phyloP scores from a whole-genome alignment of 2,888 invertebrate genomes.

The Lycaena phlaeas region DNA sequence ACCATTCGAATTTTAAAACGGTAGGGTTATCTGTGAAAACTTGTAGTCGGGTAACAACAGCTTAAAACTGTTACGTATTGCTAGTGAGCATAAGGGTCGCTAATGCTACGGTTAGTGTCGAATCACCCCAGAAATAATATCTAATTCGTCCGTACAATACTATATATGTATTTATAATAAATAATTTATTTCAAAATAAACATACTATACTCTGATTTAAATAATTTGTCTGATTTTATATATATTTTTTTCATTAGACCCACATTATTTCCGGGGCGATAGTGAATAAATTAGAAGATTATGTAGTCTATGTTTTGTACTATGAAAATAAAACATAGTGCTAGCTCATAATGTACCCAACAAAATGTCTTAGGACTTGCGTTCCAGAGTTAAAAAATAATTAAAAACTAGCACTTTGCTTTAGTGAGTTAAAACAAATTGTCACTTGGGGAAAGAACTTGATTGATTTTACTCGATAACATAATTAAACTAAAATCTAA shows the following conservation, averaged over 20 bases:
- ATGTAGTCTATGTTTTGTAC: slow-evolving; percentile 64
- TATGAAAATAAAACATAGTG: slow-evolving; percentile 52
- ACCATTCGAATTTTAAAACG: no score
- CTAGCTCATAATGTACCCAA: slow-evolving; percentile 19
- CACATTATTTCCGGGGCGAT: slow-evolving; percentile 44
- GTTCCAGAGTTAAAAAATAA: not conserved
- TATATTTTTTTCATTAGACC: slow-evolving; percentile 36
- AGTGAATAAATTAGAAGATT: slow-evolving; percentile 35
- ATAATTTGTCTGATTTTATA: slow-evolving; percentile 55
- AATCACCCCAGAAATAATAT: slow-evolving; percentile 32
- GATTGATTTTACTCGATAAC: slow-evolving; percentile 54
- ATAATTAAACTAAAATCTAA: slow-evolving; percentile 44
- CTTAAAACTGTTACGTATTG: no score
- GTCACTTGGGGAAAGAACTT: slow-evolving; percentile 44
- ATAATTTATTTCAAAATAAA: slow-evolving; percentile 57
- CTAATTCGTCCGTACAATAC: slow-evolving; percentile 44
- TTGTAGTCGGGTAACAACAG: no score
- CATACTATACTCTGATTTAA: slow-evolving; percentile 48
- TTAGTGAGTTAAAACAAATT: slow-evolving; percentile 21
- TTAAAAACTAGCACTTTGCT: slow-evolving; percentile 21
- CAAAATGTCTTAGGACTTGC: not conserved
- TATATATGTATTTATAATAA: slow-evolving; percentile 51
- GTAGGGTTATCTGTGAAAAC: no score
- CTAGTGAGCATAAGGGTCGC: not conserved
- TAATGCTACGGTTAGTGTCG: slow-evolving; percentile 11